Percentiles rank a stretch among this genome's conserved stretches.
Conservation (phyloP, 2,888 invertebrate genomes). For the Pemphredon lugubris region DNA sequence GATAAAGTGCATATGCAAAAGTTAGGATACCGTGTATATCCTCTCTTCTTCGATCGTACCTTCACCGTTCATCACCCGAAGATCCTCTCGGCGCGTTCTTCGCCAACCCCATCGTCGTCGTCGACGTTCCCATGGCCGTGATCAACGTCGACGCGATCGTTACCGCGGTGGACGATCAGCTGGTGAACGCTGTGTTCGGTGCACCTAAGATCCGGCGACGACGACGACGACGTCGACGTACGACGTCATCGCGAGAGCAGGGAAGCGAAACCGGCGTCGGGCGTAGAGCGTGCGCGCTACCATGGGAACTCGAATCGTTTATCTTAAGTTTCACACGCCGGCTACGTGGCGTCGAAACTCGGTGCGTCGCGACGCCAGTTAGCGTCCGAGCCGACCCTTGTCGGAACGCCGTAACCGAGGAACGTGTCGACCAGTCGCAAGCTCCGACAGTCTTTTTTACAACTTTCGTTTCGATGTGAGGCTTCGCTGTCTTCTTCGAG, state of each 20-base stretch:
- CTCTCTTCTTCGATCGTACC: not conserved
- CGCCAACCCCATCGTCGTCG: not conserved
- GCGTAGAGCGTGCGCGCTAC: slow-evolving; percentile 51
- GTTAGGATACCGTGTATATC: too few species aligned
- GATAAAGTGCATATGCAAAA: too few species aligned
- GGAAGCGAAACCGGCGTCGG: slow-evolving; percentile 31
- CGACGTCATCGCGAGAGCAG: slow-evolving; percentile 26
- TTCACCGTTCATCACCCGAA: not conserved
- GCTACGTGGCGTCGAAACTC: slow-evolving; percentile 42
- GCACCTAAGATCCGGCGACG: too few species aligned
- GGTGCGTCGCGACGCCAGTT: slow-evolving; percentile 48
- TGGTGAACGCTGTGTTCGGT: slow-evolving; percentile 13
- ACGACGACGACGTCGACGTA: too few species aligned
- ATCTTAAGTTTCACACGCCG: slow-evolving; percentile 56
- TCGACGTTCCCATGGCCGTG: not conserved
- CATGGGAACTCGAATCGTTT: slow-evolving; percentile 42
- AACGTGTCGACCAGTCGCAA: not conserved
- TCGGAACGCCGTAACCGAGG: slow-evolving; percentile 20
- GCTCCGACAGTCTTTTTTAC: too few species aligned
- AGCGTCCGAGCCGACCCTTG: slow-evolving; percentile 37
- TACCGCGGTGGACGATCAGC: slow-evolving; percentile 20
- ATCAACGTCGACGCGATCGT: slow-evolving; percentile 8
- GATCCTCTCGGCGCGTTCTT: not conserved
- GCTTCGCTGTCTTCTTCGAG: not conserved
- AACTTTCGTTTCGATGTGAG: not conserved